A percentile compares a stretch with the other conserved stretches of the same genome.
Evolutionary conservation across 2,113 vertebrate species (phyloP).

Genomic region (Aldabrachelys gigantea): DNA sequence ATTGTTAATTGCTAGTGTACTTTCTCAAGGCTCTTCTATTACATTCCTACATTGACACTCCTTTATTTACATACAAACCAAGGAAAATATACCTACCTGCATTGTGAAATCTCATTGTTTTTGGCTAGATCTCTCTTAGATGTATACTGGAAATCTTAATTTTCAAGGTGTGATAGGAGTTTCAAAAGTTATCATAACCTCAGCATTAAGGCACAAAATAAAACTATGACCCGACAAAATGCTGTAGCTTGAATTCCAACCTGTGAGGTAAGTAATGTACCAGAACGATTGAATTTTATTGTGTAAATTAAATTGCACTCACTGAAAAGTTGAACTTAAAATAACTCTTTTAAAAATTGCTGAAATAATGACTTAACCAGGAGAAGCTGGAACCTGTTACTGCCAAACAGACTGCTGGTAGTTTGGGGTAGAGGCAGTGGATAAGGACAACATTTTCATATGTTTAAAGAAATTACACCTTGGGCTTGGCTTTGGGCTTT

Average conservation of each 20-base stretch:
- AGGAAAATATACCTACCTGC: constrained; percentile 16
- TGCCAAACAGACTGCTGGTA: constrained; percentile 55
- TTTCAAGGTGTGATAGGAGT: background rate
- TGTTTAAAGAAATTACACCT: constrained; percentile 66
- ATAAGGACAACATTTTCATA: constrained; percentile 62
- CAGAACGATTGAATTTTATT: constrained; percentile 55
- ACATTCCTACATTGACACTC: constrained; percentile 1
- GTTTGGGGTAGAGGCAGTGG: constrained; percentile 45
- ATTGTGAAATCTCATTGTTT: constrained; percentile 31
- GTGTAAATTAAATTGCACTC: constrained; percentile 44
- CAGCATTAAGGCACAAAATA: background rate
- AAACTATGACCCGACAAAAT: constrained; percentile 52
- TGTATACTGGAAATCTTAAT: background rate
- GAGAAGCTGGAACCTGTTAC: constrained; percentile 40
- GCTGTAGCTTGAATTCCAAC: constrained; percentile 34
- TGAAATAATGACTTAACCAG: constrained; percentile 66
- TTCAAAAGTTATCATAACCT: constrained; percentile 45
- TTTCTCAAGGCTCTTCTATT: constrained; percentile 2
- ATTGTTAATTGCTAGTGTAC: background rate
- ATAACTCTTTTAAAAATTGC: constrained; percentile 67
- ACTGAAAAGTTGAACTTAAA: constrained; percentile 70
- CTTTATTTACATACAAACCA: constrained; percentile 32
- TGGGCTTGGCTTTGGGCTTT: constrained; percentile 69
- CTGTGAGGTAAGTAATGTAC: constrained; percentile 10
- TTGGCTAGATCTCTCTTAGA: constrained; percentile 10